Conservation (phyloP, 2,113 vertebrate species). For the Myotis brandtii region DNA sequence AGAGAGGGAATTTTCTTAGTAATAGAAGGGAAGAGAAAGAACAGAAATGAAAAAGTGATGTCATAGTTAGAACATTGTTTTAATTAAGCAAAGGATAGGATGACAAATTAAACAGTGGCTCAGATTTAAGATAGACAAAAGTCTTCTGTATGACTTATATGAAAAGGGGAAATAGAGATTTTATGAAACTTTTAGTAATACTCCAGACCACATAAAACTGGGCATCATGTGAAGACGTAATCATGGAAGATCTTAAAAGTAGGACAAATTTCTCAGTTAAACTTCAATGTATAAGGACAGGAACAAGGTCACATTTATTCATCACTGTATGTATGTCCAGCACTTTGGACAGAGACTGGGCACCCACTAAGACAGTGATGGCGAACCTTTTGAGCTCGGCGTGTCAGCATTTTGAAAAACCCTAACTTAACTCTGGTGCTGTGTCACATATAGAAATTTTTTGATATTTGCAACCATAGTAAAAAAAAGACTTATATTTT, state of each 20-base stretch:
- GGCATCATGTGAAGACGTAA: neutral
- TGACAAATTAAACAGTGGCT: neutral
- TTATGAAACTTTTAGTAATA: neutral
- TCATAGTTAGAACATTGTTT: neutral
- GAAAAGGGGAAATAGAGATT: neutral
- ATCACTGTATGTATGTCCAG: neutral
- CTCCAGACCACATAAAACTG: neutral
- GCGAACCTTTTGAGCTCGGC: no score
- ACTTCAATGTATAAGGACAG: neutral
- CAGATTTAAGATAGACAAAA: neutral
- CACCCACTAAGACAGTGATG: neutral
- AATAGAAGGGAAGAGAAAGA: neutral
- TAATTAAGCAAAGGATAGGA: constrained; percentile 41
- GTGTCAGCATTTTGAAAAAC: no score
- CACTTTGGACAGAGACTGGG: neutral
- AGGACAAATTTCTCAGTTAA: neutral
- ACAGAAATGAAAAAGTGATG: neutral
- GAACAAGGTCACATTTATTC: neutral
- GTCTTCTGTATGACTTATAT: neutral
- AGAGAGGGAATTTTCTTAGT: constrained; percentile 15
- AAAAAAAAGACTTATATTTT: no score
- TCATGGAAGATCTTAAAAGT: neutral
- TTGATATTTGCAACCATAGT: no score
- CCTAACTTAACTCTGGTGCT: no score
- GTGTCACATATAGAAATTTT: no score